Percentiles rank a stretch among this genome's conserved stretches.
phyloP scores from a whole-genome alignment of 2,888 invertebrate genomes.

The Creontiades dilutus region DNA sequence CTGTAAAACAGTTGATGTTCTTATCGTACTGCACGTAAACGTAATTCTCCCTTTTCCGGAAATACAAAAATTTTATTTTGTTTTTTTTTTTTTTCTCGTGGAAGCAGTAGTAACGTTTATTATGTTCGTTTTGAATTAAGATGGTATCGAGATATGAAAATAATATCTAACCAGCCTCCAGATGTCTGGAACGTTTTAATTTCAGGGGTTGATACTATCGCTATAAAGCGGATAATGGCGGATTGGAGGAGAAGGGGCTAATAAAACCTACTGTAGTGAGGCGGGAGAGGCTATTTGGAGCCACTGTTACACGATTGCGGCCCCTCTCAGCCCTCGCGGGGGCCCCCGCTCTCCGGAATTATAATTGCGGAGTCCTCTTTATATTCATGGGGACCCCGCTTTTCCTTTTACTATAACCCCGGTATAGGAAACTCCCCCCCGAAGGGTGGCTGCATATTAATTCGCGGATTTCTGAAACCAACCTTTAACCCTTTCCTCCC shows the following conservation, averaged over 20 bases:
- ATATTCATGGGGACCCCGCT: slow-evolving; percentile 46
- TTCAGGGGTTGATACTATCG: slow-evolving; percentile 31
- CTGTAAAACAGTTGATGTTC: too few species aligned
- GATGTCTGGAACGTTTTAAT: slow-evolving; percentile 37
- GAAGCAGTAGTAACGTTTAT: too few species aligned
- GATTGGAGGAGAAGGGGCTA: neutral
- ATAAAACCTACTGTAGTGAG: neutral
- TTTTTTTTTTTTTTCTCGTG: too few species aligned
- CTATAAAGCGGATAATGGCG: neutral
- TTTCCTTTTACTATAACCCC: slow-evolving; percentile 4
- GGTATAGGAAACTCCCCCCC: neutral
- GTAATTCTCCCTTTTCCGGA: too few species aligned
- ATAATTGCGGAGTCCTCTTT: slow-evolving; percentile 44
- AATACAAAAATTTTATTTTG: too few species aligned
- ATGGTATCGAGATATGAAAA: slow-evolving; percentile 35
- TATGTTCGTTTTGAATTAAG: neutral
- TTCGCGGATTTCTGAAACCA: slow-evolving; percentile 11
- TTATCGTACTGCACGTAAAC: too few species aligned
- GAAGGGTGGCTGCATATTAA: slow-evolving; percentile 40
- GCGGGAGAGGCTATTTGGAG: slow-evolving; percentile 11
- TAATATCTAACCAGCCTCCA: slow-evolving; percentile 14
- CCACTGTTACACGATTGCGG: slow-evolving; percentile 40
- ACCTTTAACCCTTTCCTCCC: neutral
- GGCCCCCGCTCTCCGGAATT: neutral
- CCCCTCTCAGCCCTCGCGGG: neutral